Evolutionary conservation across 2,113 vertebrate species (phyloP).

Genomic region (Plecturocebus donacophilus): DNA sequence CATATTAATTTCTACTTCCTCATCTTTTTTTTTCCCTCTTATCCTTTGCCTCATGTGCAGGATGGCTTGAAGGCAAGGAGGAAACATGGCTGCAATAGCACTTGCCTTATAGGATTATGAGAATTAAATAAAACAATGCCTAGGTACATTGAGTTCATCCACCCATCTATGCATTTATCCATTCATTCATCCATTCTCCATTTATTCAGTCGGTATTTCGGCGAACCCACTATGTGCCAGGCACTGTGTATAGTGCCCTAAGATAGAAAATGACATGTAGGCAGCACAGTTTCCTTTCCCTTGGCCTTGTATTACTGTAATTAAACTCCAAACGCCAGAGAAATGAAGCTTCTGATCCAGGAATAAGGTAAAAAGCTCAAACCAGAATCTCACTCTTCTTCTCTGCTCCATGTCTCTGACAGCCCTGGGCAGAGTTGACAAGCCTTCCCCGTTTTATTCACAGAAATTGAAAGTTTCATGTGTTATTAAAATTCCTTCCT

Average conservation of each 20-base stretch:
- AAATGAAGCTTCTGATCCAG: neutral
- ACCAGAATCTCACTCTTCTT: neutral
- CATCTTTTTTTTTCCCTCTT: neutral
- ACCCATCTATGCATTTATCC: neutral
- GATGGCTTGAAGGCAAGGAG: neutral
- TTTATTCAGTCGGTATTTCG: neutral
- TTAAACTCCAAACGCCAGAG: neutral
- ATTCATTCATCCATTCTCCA: neutral
- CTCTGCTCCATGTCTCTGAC: neutral
- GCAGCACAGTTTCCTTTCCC: slow-evolving; percentile 2
- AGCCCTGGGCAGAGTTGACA: neutral
- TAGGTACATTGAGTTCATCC: neutral
- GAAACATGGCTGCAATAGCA: neutral
- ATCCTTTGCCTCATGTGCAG: neutral
- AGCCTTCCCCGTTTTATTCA: neutral
- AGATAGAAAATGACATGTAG: neutral
- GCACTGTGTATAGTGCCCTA: neutral
- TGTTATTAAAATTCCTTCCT: neutral
- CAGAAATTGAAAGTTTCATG: slow-evolving; percentile 7
- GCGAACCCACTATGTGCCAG: neutral
- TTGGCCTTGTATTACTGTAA: neutral
- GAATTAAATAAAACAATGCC: neutral
- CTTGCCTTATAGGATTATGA: neutral
- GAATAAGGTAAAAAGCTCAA: neutral
- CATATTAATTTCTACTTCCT: neutral